These are phyloP conservation scores for Mus pahari DNA, from an alignment of 2,113 vertebrate species.

Conservation along the genomic window DNA sequence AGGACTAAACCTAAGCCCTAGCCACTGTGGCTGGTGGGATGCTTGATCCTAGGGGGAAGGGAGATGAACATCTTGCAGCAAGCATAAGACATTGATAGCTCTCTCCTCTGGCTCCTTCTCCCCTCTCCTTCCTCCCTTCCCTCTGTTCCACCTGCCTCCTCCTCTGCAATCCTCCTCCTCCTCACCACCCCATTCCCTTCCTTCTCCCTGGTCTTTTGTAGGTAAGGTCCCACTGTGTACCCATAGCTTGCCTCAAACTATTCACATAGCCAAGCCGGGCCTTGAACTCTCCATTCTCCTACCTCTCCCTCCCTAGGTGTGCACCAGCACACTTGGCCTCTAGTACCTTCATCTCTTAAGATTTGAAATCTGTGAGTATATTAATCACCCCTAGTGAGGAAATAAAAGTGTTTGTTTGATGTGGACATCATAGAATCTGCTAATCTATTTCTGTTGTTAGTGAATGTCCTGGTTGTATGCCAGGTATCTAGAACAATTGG, in stretches of 20 bases:
- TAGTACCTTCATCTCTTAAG: slow-evolving; percentile 1
- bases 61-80: not conserved
- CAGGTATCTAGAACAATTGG: not conserved
- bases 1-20: not conserved
- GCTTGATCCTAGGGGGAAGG: not conserved
- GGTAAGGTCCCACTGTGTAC: not conserved
- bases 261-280: not conserved
- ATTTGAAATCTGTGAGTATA: not conserved
- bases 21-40: not conserved
- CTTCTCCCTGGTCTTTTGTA: not conserved
- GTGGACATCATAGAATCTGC: not conserved
- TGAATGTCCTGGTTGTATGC: not conserved
- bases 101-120: too few relatives aligned
- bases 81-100: not conserved
- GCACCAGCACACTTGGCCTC: not conserved
- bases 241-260: not conserved
- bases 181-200: too few relatives aligned
- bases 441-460: not conserved
- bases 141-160: not conserved
- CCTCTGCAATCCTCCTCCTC: not conserved
- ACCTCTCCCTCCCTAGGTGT: not conserved
- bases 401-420: not conserved
- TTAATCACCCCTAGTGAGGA: not conserved
- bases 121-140: not conserved
- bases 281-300: not conserved